These are phyloP conservation scores for Bufo bufo DNA, from an alignment of 2,113 vertebrate species.

Conservation along the genomic window DNA sequence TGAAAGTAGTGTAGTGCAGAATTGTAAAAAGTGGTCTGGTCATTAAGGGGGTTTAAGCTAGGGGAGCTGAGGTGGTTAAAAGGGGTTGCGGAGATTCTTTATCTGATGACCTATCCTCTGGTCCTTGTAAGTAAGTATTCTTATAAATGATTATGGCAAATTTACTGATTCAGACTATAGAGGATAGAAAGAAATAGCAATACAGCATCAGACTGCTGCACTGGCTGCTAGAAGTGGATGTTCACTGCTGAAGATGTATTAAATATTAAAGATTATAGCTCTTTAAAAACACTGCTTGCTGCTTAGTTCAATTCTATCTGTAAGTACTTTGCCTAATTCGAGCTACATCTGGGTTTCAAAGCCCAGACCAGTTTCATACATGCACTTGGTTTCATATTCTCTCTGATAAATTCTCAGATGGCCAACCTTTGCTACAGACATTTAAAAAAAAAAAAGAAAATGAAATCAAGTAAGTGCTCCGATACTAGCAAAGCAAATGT, in stretches of 20 bases:
- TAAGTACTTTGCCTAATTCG: neutral
- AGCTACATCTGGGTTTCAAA: neutral
- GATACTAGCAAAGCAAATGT: slow-evolving; percentile 23
- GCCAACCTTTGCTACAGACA: neutral
- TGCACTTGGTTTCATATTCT: neutral
- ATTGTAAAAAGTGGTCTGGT: too few species aligned
- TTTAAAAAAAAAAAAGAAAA: slow-evolving; percentile 21
- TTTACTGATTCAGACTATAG: neutral
- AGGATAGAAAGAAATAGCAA: neutral
- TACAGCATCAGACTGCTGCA: neutral
- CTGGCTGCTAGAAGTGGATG: neutral
- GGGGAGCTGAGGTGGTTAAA: too few species aligned
- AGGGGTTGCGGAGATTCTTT: too few species aligned
- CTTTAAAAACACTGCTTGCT: neutral
- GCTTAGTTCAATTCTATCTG: neutral
- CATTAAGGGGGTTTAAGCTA: too few species aligned
- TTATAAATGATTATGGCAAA: neutral
- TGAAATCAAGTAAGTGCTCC: slow-evolving; percentile 24
- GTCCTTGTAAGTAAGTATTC: neutral
- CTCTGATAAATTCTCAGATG: slow-evolving; percentile 14
- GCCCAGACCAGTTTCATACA: neutral
- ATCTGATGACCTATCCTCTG: too few species aligned
- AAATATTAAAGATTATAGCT: slow-evolving; percentile 13
- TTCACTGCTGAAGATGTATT: slow-evolving; percentile 12
- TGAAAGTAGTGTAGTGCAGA: too few species aligned